Evolutionary conservation across 2,797 vertebrate species (phyloP), one percentile per base, ranked within the genome.

Genomic region (Apogon talboti): DNA sequence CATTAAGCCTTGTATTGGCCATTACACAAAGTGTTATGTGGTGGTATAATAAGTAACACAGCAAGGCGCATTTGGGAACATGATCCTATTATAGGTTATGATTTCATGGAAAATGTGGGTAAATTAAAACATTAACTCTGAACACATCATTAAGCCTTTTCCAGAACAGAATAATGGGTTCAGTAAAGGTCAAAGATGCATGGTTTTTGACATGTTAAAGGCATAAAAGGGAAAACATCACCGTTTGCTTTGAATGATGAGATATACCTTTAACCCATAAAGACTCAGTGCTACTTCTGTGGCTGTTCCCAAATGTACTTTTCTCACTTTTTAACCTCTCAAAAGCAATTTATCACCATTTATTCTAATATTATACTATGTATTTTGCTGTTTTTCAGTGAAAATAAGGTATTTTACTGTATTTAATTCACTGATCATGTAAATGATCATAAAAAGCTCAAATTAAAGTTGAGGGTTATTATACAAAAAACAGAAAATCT

Each of bases 1-100:
- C 75, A 76, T 74, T 69, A 74, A 63, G 24, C 57, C 62, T 57
- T 28, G 2, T 18, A 66, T 40, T 37, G 46, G 41, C 66, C 40
- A 69, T 74, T 82, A 79, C 15, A 42, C 58, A 64, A 69, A 78
- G 47, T 58, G 55, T 49, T 78, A 56, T 80, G 79, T 52, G 75
- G 7, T 64, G 10, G 18, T 57, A 46, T 48, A 77, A 74, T 69
- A 77, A 47, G 47, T 57, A 8, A 50, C 66, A 47, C 10, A 33
- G 61, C 15, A 54, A 11, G 19, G 18, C 42, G 9, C 74, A 54
- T 83, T 66, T 61, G 38, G 67, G 76, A 77, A 24, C 52, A 8
- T 12, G 16, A 56, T 40, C 15, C 45, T 40, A 49, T 45, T 57
- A 37, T n/a, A 19, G 48, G 37, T 63, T 62, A 69, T 64, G 60